Evolutionary conservation across 1,140 invertebrate species (phyloP).

Genomic region (Chironomus tepperi): DNA sequence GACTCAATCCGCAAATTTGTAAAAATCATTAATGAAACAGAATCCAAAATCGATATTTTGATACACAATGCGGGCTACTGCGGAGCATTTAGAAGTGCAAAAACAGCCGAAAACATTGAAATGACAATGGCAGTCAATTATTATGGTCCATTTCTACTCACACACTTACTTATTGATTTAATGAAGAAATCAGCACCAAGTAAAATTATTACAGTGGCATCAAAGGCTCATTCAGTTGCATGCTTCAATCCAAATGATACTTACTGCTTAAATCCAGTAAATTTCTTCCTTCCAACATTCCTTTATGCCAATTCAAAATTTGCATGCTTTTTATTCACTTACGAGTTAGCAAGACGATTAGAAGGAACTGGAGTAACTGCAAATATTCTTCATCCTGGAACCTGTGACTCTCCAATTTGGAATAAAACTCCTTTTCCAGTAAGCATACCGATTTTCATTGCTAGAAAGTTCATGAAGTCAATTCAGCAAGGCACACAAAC

Average conservation of each 20-base stretch:
- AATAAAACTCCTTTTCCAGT: slow-evolving; percentile 60
- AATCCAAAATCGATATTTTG: slow-evolving; percentile 51
- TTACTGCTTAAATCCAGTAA: slow-evolving; percentile 20
- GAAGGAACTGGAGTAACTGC: slow-evolving; percentile 69
- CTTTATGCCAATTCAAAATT: slow-evolving; percentile 80
- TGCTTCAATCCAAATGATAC: slow-evolving; percentile 58
- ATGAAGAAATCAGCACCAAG: slow-evolving; percentile 64
- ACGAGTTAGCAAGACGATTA: slow-evolving; percentile 67
- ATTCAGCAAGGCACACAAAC: slow-evolving; percentile 58
- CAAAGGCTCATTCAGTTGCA: slow-evolving; percentile 57
- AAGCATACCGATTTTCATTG: slow-evolving; percentile 44
- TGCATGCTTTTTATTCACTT: slow-evolving; percentile 79
- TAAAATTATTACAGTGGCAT: slow-evolving; percentile 71
- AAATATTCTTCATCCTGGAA: slow-evolving; percentile 79
- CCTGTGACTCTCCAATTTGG: slow-evolving; percentile 78
- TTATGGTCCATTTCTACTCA: slow-evolving; percentile 46
- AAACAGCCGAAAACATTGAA: slow-evolving; percentile 44
- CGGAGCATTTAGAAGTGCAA: slow-evolving; percentile 43
- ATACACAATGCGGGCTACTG: slow-evolving; percentile 65
- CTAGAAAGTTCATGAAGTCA: slow-evolving; percentile 46
- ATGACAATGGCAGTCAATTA: slow-evolving; percentile 41
- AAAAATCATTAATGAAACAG: slow-evolving; percentile 42
- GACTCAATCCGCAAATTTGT: slow-evolving; percentile 47
- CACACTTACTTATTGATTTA: slow-evolving; percentile 46
- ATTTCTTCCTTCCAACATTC: slow-evolving; percentile 46